A percentile compares a stretch with the other conserved stretches of the same genome.
These are phyloP conservation scores for Phallusia fumigata DNA, from an alignment of 23 tunicate species.

Conservation along the genomic window DNA sequence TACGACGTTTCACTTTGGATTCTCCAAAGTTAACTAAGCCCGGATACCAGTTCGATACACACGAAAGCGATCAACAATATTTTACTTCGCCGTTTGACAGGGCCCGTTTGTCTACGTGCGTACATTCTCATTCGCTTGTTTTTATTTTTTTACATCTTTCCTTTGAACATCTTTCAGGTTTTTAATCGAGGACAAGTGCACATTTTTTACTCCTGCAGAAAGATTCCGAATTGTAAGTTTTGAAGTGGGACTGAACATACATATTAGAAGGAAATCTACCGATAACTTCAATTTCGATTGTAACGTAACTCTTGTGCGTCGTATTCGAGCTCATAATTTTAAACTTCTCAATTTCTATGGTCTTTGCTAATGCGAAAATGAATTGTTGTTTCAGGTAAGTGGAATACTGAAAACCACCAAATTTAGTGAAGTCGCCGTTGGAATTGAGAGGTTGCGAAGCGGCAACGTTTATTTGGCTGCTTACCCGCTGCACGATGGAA, in stretches of 20 bases:
- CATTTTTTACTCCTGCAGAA: slow-evolving; percentile 45
- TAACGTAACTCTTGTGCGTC: no score
- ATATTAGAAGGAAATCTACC: no score
- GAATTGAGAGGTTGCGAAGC: slow-evolving; percentile 50
- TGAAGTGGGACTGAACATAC: no score
- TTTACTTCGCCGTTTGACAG: slow-evolving; percentile 57
- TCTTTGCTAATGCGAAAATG: no score
- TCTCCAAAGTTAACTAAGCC: slow-evolving; percentile 15
- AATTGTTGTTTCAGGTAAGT: slow-evolving; percentile 13
- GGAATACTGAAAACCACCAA: slow-evolving; percentile 34
- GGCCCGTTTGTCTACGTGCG: slow-evolving; percentile 38
- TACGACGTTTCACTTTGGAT: neutral
- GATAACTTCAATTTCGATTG: no score
- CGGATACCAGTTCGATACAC: slow-evolving; percentile 37
- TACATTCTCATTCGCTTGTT: neutral
- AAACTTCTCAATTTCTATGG: no score
- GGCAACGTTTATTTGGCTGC: slow-evolving; percentile 50
- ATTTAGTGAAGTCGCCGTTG: slow-evolving; percentile 36
- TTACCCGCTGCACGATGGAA: slow-evolving; percentile 85
- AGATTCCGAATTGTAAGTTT: slow-evolving; percentile 20
- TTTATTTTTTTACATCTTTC: neutral
- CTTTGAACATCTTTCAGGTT: neutral
- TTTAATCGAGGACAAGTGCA: slow-evolving; percentile 27
- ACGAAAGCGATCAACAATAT: slow-evolving; percentile 40
- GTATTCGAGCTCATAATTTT: no score